These are phyloP conservation scores for Eremobia ochroleuca DNA, from an alignment of 2,888 invertebrate genomes.

Conservation along the genomic window DNA sequence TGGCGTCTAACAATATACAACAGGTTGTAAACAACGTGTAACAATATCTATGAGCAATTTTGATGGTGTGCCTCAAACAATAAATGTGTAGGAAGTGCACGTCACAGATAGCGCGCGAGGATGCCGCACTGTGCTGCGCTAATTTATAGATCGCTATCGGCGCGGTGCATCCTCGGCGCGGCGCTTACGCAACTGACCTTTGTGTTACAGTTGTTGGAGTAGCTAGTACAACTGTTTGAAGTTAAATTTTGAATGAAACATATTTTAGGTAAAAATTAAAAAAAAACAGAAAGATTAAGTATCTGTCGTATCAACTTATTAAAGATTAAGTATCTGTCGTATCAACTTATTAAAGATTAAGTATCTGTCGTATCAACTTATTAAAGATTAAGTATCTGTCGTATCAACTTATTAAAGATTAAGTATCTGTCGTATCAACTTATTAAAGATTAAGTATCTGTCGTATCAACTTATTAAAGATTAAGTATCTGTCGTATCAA, in stretches of 20 bases:
- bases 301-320: background rate
- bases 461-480: no score
- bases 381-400: no score
- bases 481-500: no score
- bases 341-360: no score
- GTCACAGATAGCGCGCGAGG: constrained; percentile 62
- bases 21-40: background rate
- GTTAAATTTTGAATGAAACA: constrained; percentile 6
- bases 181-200: constrained; percentile 68
- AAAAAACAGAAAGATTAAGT: background rate
- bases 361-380: no score
- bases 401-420: no score
- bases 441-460: no score
- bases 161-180: constrained; percentile 62
- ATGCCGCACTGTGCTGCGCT: constrained; percentile 62
- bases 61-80: constrained; percentile 50
- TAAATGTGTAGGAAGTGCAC: constrained; percentile 59
- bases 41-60: constrained; percentile 33
- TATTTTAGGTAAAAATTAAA: background rate
- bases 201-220: constrained; percentile 50
- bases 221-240: constrained; percentile 9
- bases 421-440: no score
- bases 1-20: no score
- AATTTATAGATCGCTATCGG: constrained; percentile 68
- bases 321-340: no score